A percentile compares a stretch with the other conserved stretches of the same genome.
Evolutionary conservation across 2,888 invertebrate genomes (phyloP).

Genomic region (Scaptomyza cyrtandrae): DNA sequence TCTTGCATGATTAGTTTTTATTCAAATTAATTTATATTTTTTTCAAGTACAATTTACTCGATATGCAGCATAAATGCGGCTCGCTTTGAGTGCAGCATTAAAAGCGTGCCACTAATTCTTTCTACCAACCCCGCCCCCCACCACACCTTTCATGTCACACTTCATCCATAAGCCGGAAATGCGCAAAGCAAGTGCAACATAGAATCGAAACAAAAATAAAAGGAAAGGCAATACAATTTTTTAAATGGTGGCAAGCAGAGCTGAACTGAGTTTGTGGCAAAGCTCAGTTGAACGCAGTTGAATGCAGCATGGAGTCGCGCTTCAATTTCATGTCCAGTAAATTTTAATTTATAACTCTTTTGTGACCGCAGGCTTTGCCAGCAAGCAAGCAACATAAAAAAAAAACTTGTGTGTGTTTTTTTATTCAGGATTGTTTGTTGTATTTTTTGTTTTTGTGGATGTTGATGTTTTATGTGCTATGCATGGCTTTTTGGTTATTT

Average conservation of each 20-base stretch:
- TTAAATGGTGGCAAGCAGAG: constrained; percentile 21
- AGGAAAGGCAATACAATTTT: background rate
- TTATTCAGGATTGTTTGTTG: background rate
- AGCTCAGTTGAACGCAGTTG: constrained; percentile 13
- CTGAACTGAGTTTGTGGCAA: constrained; percentile 2
- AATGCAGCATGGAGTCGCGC: constrained; percentile 32
- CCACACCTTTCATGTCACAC: background rate
- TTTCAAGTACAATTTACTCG: background rate
- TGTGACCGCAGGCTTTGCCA: constrained; percentile 71
- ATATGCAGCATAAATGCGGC: constrained; percentile 27
- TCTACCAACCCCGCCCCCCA: no score
- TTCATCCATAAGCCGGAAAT: constrained; percentile 19
- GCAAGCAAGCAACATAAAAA: constrained; percentile 52
- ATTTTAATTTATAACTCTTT: constrained; percentile 79
- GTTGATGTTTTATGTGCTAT: constrained; percentile 17
- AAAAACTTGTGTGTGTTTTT: constrained; percentile 41
- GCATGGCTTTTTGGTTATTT: constrained; percentile 30
- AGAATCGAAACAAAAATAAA: constrained; percentile 7
- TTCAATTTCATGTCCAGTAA: constrained; percentile 75
- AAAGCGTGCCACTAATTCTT: constrained; percentile 8
- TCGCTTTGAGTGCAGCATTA: constrained; percentile 28
- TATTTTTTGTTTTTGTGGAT: no score
- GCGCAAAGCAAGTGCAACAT: constrained; percentile 43
- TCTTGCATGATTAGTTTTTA: background rate
- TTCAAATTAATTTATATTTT: background rate